phyloP scores from a whole-genome alignment of 2,113 vertebrate species.

The Microcebus lehilahytsara region DNA sequence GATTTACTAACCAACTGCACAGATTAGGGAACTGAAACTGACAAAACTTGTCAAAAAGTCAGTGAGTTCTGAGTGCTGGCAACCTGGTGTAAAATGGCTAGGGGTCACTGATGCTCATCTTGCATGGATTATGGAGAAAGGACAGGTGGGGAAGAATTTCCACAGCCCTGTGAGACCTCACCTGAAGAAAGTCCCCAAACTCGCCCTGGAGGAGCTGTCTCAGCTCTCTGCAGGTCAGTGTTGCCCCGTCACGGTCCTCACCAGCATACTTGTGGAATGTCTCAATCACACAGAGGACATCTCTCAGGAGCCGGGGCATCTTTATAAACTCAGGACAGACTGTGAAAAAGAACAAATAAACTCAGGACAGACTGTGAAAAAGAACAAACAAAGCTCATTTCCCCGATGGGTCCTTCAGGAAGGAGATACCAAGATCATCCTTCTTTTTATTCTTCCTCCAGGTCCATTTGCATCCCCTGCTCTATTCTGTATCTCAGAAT shows the following conservation, averaged over 20 bases:
- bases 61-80: not conserved
- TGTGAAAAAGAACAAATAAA: constrained; percentile 39
- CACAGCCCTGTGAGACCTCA: not conserved
- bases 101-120: not conserved
- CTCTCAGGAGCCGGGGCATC: constrained; percentile 63
- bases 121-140: not conserved
- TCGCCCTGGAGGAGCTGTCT: constrained; percentile 56
- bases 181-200: constrained; percentile 63
- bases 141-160: not conserved
- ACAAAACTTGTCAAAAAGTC: not conserved
- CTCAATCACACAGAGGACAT: constrained; percentile 45
- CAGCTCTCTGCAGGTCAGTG: constrained; percentile 38
- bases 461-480: too few species aligned
- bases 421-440: not conserved
- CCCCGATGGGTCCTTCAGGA: not conserved
- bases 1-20: not conserved
- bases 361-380: constrained; percentile 39
- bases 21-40: not conserved
- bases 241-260: not conserved
- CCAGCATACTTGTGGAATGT: constrained; percentile 68
- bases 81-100: not conserved
- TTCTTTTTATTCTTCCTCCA: not conserved
- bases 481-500: not conserved
- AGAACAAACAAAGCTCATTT: not conserved
- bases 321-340: constrained; percentile 32